Conservation (phyloP, 2,797 vertebrate species). For the Crax fasciolata region DNA sequence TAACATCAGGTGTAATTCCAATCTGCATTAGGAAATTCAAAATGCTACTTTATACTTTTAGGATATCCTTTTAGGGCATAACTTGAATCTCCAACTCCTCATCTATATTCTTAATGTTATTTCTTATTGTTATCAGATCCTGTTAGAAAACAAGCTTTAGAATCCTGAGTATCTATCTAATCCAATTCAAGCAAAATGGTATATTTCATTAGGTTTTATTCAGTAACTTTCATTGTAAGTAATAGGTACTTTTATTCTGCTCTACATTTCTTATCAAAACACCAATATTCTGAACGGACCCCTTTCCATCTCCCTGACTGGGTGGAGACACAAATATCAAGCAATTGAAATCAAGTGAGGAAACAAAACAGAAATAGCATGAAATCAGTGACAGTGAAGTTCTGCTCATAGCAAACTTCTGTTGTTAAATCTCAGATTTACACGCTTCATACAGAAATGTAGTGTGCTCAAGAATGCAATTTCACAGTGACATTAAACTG, state of each 20-base stretch:
- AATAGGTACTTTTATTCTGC: conserved; percentile 34
- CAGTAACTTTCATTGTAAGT: too few species aligned
- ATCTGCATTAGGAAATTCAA: background rate
- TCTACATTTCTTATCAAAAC: conserved; percentile 49
- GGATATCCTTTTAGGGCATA: background rate
- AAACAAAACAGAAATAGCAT: background rate
- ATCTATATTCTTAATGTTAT: background rate
- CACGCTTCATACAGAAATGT: conserved; percentile 40
- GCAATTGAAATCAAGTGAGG: background rate
- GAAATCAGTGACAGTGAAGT: background rate
- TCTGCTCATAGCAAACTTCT: background rate
- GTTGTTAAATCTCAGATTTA: conserved; percentile 19
- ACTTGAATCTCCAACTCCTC: background rate
- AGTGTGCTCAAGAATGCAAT: conserved; percentile 51
- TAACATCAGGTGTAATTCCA: background rate
- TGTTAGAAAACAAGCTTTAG: background rate
- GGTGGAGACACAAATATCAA: conserved; percentile 34
- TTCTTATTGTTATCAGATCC: background rate
- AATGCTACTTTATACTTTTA: background rate
- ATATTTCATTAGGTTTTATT: too few species aligned
- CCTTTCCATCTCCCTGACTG: background rate
- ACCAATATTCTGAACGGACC: conserved; percentile 11
- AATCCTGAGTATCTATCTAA: too few species aligned
- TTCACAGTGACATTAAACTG: conserved; percentile 45
- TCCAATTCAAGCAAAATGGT: too few species aligned